These are phyloP conservation scores for Myrmecophaga tridactyla DNA, from an alignment of 2,113 vertebrate species.

Conservation along the genomic window DNA sequence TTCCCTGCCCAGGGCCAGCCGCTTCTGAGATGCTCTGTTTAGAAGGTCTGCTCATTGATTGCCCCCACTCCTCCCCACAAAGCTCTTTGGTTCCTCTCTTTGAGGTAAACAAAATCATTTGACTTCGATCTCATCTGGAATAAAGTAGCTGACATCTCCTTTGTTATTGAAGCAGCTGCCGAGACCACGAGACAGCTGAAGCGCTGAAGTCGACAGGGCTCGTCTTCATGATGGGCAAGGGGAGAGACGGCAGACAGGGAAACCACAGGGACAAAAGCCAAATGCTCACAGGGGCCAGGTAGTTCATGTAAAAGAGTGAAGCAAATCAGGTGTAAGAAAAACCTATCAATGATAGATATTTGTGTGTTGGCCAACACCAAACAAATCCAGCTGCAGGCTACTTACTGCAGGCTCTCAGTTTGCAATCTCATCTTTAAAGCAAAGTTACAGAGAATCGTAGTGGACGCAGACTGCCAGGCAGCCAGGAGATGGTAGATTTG, in stretches of 20 bases:
- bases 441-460: not conserved
- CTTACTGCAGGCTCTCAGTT: fast-evolving
- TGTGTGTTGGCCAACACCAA: not conserved
- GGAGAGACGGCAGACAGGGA: not conserved
- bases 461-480: not conserved
- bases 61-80: not conserved
- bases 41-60: not conserved
- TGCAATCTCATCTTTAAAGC: not conserved
- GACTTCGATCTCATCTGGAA: slow-evolving; percentile 1
- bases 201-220: not conserved
- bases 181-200: not conserved
- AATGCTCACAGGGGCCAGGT: not conserved
- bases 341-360: not conserved
- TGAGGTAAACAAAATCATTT: slow-evolving; percentile 13
- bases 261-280: not conserved
- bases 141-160: not conserved
- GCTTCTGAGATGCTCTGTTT: not conserved
- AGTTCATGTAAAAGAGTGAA: not conserved
- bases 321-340: not conserved
- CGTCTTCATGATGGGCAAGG: not conserved
- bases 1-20: not conserved
- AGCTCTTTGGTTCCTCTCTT: not conserved
- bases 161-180: not conserved
- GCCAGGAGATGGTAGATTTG: not conserved
- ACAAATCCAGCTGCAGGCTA: not conserved